phyloP scores from a whole-genome alignment of 2,888 invertebrate genomes.

The Ptychoptera albimana region DNA sequence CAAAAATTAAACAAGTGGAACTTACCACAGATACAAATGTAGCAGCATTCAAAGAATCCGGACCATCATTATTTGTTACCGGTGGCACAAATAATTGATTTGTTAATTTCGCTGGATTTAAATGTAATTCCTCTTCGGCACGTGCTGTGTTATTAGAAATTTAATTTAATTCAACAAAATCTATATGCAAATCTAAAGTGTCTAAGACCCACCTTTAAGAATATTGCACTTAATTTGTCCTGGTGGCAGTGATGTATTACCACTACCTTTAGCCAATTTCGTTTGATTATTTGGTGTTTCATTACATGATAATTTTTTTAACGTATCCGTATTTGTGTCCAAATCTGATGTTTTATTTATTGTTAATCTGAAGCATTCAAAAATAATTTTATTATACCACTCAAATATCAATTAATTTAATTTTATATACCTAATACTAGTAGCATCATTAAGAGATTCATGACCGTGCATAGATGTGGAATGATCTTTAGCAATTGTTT shows the following conservation, averaged over 20 bases:
- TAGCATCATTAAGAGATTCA: conserved; percentile 40
- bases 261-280: conserved; percentile 45
- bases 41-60: conserved; percentile 39
- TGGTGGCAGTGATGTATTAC: conserved; percentile 59
- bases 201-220: conserved; percentile 81
- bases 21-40: conserved; percentile 66
- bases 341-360: conserved; percentile 31
- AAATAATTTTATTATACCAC: conserved; percentile 1
- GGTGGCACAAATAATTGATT: conserved; percentile 41
- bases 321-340: conserved; percentile 46
- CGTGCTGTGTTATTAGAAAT: conserved; percentile 32
- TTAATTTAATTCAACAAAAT: conserved; percentile 6
- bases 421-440: conserved; percentile 30
- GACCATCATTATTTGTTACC: conserved; percentile 26
- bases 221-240: conserved; percentile 91
- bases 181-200: conserved; percentile 5
- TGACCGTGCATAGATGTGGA: conserved; percentile 37
- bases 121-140: conserved; percentile 44
- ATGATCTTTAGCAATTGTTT: conserved; percentile 56
- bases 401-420: neutral
- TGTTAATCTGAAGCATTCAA: conserved; percentile 29
- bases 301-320: conserved; percentile 44
- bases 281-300: conserved; percentile 56
- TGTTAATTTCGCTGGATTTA: conserved; percentile 33
- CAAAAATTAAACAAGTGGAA: conserved; percentile 14